Base-by-base conservation (phyloP, 2,888 invertebrate genomes). In the Lithophane leautieri region DNA sequence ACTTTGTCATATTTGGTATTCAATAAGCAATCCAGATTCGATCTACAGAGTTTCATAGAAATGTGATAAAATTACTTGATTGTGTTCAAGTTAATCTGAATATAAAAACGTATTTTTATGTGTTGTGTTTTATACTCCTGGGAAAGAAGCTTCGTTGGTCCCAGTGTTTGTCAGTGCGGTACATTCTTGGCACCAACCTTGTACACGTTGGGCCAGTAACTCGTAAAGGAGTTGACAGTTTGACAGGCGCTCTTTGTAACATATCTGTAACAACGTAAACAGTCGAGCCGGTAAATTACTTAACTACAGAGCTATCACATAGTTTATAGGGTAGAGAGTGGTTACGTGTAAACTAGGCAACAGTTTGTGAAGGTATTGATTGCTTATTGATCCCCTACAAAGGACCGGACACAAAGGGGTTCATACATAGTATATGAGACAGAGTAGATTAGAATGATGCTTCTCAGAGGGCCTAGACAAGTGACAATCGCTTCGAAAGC, bases 1-100 rank as follows among this genome's bases (percentile, higher is more conserved):
- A 78, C 63, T 76, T 76, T 78, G 72, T 84, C 63, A 80, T 78
- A 81, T 88, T 88, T 84, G 73, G 81, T 86, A 82, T 86, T 79
- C 87, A 83, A 88, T 85, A 86, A 76, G 78, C 81, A 54, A 69
- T 70, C 34, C 44, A 65, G 68, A 75, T 81, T 73, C 70, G 68
- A 78, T 76, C 79, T 75, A 74, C 75, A 58, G 63, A 68, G 40
- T 73, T 86, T 85, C 81, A 83, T 83, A 81, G 81, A 86, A 87
- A 73, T 70, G 79, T 69, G 72, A 85, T 83, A 85, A 83, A 87
- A 83, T 77, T 71, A 70, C 34, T 71, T 58, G 73, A 79, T 81
- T 84, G 68, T 76, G 40, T 83, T 76, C 40, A 75, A 76, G 71
- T 73, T 75, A 84, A 86, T 83, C 69, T 76, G 62, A 76, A 76